Evolutionary conservation across 2,797 vertebrate genomes (phyloP).

Genomic region (Smutsia temminckii): DNA sequence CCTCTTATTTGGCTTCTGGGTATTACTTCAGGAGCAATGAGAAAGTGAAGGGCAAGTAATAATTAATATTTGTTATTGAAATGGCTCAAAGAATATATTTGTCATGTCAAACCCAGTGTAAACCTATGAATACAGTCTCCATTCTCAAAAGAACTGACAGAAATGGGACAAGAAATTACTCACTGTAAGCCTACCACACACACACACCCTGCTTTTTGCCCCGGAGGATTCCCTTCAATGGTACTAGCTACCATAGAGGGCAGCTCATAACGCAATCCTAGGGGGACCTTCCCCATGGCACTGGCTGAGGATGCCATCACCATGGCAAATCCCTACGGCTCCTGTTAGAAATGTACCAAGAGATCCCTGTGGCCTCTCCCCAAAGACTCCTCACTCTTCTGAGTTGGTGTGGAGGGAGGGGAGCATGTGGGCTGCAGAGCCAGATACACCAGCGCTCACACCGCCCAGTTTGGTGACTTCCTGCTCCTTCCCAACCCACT

Average conservation of each 20-base stretch:
- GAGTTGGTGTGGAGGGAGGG: not conserved
- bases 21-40: not conserved
- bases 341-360: not conserved
- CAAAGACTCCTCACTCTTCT: not conserved
- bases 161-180: not conserved
- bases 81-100: not conserved
- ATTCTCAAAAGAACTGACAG: not conserved
- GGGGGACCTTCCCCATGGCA: not conserved
- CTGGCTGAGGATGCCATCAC: not conserved
- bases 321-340: not conserved
- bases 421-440: rapidly evolving
- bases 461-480: too few species aligned
- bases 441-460: rapidly evolving
- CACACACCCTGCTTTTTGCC: not conserved
- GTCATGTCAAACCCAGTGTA: not conserved
- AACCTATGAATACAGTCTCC: not conserved
- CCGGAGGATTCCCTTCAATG: not conserved
- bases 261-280: not conserved
- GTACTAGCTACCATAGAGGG: not conserved
- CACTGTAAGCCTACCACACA: not conserved
- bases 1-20: not conserved
- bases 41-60: not conserved
- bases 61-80: not conserved
- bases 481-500: rapidly evolving
- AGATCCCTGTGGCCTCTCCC: not conserved